A percentile compares a stretch with the other conserved stretches of the same genome.
Conservation (phyloP, 2,113 vertebrate genomes). For the Oncorhynchus masou region DNA sequence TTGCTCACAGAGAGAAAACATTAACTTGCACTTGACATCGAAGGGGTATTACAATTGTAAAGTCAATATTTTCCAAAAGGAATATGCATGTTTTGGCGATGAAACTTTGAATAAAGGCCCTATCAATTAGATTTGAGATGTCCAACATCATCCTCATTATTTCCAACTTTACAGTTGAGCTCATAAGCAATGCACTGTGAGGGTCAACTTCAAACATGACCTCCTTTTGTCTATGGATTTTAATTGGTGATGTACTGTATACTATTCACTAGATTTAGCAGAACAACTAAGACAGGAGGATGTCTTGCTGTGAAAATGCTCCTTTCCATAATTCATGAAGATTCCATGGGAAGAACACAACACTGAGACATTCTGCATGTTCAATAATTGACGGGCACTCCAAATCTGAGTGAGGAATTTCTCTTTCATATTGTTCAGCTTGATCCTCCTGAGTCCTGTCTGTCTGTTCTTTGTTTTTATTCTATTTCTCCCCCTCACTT, state of each 20-base stretch:
- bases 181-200: not conserved
- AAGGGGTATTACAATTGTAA: too few species aligned
- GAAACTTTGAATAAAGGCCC: too few species aligned
- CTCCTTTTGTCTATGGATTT: not conserved
- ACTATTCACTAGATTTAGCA: not conserved
- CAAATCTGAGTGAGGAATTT: constrained; percentile 29
- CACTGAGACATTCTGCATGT: constrained; percentile 17
- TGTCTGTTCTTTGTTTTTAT: constrained; percentile 12
- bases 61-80: too few species aligned
- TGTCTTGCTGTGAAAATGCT: constrained; percentile 31
- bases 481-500: constrained; percentile 4
- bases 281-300: not conserved
- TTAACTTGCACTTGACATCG: too few species aligned
- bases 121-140: not conserved
- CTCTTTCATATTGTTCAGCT: constrained; percentile 35
- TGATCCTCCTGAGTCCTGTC: constrained; percentile 27
- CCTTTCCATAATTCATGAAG: constrained; percentile 51
- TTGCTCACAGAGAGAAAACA: too few species aligned
- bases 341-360: constrained; percentile 33
- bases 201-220: not conserved
- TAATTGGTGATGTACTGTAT: not conserved
- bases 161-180: not conserved
- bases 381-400: constrained; percentile 51
- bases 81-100: too few species aligned
- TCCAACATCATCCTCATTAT: not conserved